A percentile compares a stretch with the other conserved stretches of the same genome.
phyloP scores from a whole-genome alignment of 2,113 vertebrate species.

The Silurus meridionalis region DNA sequence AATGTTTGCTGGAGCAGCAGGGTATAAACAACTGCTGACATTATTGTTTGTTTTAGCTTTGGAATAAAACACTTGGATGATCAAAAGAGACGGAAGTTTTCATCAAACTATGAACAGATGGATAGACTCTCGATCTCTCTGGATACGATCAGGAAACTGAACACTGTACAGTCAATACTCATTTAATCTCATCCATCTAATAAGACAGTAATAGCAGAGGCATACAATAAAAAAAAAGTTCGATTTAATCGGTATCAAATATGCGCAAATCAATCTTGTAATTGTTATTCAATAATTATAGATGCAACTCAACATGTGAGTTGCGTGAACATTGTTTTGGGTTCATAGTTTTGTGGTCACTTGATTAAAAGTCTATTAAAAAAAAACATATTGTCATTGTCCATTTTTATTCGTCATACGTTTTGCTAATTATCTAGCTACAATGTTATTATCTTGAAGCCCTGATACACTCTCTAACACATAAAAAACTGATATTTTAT shows the following conservation, averaged over 20 bases:
- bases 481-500: background rate
- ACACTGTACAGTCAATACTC: background rate
- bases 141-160: background rate
- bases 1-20: background rate
- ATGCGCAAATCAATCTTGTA: no score
- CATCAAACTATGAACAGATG: slow-evolving; percentile 12
- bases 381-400: background rate
- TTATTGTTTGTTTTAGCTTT: slow-evolving; percentile 4
- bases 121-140: background rate
- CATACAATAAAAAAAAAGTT: no score
- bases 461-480: background rate
- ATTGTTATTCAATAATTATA: background rate
- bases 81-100: slow-evolving; percentile 14
- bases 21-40: background rate
- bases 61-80: slow-evolving; percentile 10
- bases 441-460: background rate
- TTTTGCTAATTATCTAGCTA: background rate
- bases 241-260: no score
- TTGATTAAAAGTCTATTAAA: background rate
- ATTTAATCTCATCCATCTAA: background rate
- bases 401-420: background rate
- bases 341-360: background rate
- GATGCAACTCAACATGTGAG: background rate
- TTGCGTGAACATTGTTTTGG: background rate
- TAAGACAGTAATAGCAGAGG: background rate